Evolutionary conservation across 2,888 invertebrate species (phyloP), one percentile per base, ranked within the genome.

Genomic region (Epirrhoe alternata): DNA sequence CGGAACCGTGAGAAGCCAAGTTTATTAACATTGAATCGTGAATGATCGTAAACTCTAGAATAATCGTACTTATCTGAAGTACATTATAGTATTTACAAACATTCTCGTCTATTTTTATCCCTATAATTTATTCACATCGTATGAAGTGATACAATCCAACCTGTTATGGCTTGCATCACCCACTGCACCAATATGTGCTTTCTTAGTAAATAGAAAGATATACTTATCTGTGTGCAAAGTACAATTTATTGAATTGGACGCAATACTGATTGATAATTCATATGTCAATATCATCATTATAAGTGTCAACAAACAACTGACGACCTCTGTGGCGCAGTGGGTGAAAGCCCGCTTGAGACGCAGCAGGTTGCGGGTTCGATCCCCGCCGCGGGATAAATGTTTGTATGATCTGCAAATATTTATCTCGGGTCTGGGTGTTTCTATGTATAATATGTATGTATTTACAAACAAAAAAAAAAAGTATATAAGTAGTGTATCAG

Each of bases 71-170:
- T 24, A 24, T 24, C 24, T 24, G 24, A 42, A 14, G 47, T 47
- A 47, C 16, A 38, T 30, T 56, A 6, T 7, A 16, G 14, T 55
- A n/a, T 33, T 55, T 55, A 42, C 24, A 12, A 47, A 35, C 12
- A 38, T 58, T 58, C 49, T 50, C 16, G 49, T 50, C 58, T 58
- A 58, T 58, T 58, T 58, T 58, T 58, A 50, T 58, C 49, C 4
- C 35, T n/a, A 30, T 45, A 47, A 56, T 45, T 53, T 10, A 42
- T 45, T 17, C 24, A 42, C 24, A 12, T 24, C 17, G 56, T 56
- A 45, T 45, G 24, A n/a, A 17, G 30, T 56, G 14, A 56, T 56
- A 45, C n/a, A 0, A 38, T 7, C 1, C 30, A 56, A 56, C 33
- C n/a, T 56, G n/a, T 24, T 38, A 42, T 45, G 42, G 6, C 5